Evolutionary conservation across 2,797 vertebrate species (phyloP).

Genomic region (Microctenopoma lineatum): DNA sequence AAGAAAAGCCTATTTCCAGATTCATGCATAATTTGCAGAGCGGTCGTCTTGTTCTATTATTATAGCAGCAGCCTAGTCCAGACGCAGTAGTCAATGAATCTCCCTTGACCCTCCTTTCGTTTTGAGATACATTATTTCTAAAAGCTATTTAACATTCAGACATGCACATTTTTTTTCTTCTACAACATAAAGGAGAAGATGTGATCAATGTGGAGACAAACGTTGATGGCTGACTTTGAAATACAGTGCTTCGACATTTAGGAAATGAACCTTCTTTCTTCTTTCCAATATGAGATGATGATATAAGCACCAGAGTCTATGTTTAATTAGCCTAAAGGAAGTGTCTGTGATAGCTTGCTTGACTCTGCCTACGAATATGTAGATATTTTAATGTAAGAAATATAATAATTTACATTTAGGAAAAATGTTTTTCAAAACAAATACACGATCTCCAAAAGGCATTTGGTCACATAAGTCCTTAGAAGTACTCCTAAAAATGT

Average conservation of each 20-base stretch:
- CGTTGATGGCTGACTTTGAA: neutral
- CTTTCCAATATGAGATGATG: neutral
- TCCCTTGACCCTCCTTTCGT: constrained; percentile 27
- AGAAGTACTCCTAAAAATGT: constrained; percentile 1
- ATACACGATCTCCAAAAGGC: neutral
- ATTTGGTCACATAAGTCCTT: neutral
- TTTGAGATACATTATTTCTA: constrained; percentile 29
- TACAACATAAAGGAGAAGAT: constrained; percentile 3
- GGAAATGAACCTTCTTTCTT: neutral
- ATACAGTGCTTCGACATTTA: neutral
- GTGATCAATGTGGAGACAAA: neutral
- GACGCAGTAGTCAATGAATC: constrained; percentile 38
- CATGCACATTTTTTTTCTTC: neutral
- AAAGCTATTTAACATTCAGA: constrained; percentile 23
- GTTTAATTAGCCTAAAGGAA: neutral
- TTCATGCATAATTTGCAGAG: constrained; percentile 33
- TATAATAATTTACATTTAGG: neutral
- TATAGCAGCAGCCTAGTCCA: constrained; percentile 11
- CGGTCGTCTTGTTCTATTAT: constrained; percentile 36
- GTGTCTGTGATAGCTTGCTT: neutral
- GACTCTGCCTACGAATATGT: neutral
- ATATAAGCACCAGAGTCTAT: neutral
- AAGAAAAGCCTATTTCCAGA: constrained; percentile 43
- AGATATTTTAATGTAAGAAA: neutral
- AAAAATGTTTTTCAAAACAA: neutral